Conservation (phyloP, 2,888 invertebrate species). For the Meteorus cinctellus region DNA sequence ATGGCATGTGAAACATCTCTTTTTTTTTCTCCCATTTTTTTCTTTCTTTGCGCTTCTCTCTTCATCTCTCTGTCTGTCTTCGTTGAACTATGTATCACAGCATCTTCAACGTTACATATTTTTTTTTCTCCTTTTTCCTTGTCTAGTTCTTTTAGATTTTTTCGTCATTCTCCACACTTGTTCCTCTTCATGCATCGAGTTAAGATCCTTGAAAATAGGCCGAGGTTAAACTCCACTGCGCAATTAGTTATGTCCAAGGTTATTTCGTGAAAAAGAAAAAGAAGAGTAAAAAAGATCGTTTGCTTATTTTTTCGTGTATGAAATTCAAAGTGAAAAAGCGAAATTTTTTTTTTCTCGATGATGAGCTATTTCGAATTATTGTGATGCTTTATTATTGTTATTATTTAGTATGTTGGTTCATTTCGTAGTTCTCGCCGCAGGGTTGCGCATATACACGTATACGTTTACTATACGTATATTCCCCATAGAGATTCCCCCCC, state of each 20-base stretch:
- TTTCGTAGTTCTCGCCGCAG: conserved; percentile 43
- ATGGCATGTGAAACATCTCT: conserved; percentile 31
- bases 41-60: not conserved
- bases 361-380: not conserved
- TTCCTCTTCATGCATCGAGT: conserved; percentile 22
- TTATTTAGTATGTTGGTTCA: conserved; percentile 41
- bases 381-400: not conserved
- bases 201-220: conserved; percentile 41
- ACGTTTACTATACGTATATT: conserved; percentile 5
- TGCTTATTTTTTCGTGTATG: not conserved
- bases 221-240: conserved; percentile 26
- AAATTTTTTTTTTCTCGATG: not conserved
- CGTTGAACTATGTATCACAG: not conserved
- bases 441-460: not conserved
- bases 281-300: not conserved
- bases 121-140: conserved; percentile 8
- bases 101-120: conserved; percentile 5
- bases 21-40: not conserved
- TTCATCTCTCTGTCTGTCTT: not conserved
- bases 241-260: conserved; percentile 7
- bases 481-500: conserved; percentile 56
- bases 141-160: not conserved
- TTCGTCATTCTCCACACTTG: conserved; percentile 27
- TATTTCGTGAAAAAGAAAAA: not conserved
- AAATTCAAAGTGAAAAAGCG: not conserved